These are phyloP conservation scores for Mayetiola destructor DNA, from an alignment of 2,888 invertebrate species.

Conservation along the genomic window DNA sequence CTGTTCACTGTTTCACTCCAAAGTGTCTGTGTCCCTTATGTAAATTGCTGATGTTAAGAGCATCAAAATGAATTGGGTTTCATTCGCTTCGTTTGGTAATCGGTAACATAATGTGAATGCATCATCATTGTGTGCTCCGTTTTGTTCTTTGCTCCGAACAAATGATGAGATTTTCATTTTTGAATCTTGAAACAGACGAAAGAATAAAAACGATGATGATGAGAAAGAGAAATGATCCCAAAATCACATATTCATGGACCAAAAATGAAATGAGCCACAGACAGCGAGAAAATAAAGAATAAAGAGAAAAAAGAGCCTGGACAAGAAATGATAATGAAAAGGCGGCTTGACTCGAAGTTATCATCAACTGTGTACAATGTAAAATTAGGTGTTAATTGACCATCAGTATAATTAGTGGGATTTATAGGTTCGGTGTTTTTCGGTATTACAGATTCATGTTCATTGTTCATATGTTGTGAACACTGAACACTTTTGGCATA, in stretches of 20 bases:
- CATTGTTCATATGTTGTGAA: too few species aligned
- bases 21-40: not conserved
- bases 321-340: slow-evolving; percentile 24
- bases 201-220: not conserved
- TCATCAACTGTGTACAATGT: slow-evolving; percentile 13
- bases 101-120: not conserved
- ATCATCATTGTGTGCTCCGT: not conserved
- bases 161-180: not conserved
- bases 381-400: slow-evolving; percentile 16
- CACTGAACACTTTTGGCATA: too few species aligned
- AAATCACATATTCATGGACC: slow-evolving; percentile 7
- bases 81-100: not conserved
- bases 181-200: too few species aligned
- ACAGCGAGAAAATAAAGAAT: slow-evolving; percentile 30
- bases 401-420: slow-evolving; percentile 15
- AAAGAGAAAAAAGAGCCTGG: not conserved
- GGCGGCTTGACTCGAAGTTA: slow-evolving; percentile 18
- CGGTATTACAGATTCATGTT: not conserved
- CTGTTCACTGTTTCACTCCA: slow-evolving; percentile 1
- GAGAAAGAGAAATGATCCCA: not conserved
- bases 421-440: slow-evolving; percentile 14
- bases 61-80: slow-evolving; percentile 10
- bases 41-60: slow-evolving; percentile 1
- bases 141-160: not conserved
- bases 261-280: too few species aligned